Conservation (phyloP, 2,113 vertebrate species). For the Prunella fulvescens region DNA sequence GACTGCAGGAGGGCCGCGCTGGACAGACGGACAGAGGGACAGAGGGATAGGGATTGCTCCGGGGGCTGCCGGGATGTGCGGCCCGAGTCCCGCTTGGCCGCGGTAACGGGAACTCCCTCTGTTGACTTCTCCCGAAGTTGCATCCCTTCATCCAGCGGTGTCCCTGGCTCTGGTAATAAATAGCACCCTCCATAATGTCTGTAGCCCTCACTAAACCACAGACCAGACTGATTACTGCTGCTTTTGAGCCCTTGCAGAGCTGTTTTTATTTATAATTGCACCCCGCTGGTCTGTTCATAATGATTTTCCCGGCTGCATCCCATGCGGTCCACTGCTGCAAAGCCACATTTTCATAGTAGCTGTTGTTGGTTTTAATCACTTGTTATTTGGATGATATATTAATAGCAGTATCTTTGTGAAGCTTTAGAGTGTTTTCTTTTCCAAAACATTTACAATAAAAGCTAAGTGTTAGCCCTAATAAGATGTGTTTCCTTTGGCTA, state of each 20-base stretch:
- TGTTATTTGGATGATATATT: not conserved
- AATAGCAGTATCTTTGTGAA: slow-evolving; percentile 9
- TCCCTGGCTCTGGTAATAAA: not conserved
- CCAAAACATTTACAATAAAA: not conserved
- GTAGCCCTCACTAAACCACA: not conserved
- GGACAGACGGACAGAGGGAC: not conserved
- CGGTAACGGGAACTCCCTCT: slow-evolving; percentile 25
- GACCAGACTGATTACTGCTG: not conserved
- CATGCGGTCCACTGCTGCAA: not conserved
- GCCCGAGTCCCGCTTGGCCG: not conserved
- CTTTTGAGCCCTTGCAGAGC: not conserved
- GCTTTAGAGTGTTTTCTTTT: not conserved
- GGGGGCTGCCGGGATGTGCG: fast-evolving
- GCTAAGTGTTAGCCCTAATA: not conserved
- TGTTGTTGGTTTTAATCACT: slow-evolving; percentile 33
- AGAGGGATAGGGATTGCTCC: fast-evolving
- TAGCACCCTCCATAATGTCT: not conserved
- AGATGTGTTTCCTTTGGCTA: not conserved
- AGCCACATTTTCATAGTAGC: not conserved
- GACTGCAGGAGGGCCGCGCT: not conserved
- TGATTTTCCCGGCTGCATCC: slow-evolving; percentile 10
- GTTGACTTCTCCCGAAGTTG: slow-evolving; percentile 41
- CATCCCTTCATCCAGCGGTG: not conserved
- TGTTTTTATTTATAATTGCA: slow-evolving; percentile 23
- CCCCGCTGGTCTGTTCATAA: not conserved